A percentile compares a stretch with the other conserved stretches of the same genome.
phyloP scores from a whole-genome alignment of 1,140 invertebrate genomes.

The Macrotrachela quadricornifera region DNA sequence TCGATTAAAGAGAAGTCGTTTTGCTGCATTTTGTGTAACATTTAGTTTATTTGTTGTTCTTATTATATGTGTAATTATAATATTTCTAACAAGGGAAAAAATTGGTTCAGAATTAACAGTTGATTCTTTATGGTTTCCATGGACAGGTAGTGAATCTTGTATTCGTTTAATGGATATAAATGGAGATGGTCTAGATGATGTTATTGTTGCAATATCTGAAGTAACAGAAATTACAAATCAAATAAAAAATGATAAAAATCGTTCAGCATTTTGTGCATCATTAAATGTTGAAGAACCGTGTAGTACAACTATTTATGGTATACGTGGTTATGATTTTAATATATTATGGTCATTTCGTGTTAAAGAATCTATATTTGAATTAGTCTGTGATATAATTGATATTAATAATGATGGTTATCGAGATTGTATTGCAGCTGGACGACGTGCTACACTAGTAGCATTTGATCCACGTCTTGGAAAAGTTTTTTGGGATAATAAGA shows the following conservation, averaged over 20 bases:
- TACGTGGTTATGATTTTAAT: slow-evolving; percentile 20
- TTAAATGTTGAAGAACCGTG: slow-evolving; percentile 9
- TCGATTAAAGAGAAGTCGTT: too few species aligned
- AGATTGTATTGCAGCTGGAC: slow-evolving; percentile 21
- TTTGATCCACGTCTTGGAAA: slow-evolving; percentile 17
- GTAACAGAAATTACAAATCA: neutral
- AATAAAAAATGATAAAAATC: neutral
- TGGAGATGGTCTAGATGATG: slow-evolving; percentile 17
- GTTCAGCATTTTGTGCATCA: neutral
- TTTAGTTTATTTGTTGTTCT: too few species aligned
- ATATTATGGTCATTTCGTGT: slow-evolving; percentile 16
- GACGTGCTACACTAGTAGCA: slow-evolving; percentile 15
- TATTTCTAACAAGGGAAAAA: too few species aligned
- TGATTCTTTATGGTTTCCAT: too few species aligned
- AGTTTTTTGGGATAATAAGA: neutral
- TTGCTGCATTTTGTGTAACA: too few species aligned
- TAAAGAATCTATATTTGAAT: slow-evolving; percentile 12
- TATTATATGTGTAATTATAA: too few species aligned
- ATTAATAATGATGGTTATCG: slow-evolving; percentile 17
- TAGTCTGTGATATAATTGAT: slow-evolving; percentile 20
- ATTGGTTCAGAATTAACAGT: too few species aligned
- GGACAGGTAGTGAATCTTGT: slow-evolving; percentile 14
- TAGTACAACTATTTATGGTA: slow-evolving; percentile 13
- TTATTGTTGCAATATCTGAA: slow-evolving; percentile 13
- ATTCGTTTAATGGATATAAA: slow-evolving; percentile 18